Evolutionary conservation across 2,797 vertebrate genomes (phyloP).

Genomic region (Gouania willdenowi): DNA sequence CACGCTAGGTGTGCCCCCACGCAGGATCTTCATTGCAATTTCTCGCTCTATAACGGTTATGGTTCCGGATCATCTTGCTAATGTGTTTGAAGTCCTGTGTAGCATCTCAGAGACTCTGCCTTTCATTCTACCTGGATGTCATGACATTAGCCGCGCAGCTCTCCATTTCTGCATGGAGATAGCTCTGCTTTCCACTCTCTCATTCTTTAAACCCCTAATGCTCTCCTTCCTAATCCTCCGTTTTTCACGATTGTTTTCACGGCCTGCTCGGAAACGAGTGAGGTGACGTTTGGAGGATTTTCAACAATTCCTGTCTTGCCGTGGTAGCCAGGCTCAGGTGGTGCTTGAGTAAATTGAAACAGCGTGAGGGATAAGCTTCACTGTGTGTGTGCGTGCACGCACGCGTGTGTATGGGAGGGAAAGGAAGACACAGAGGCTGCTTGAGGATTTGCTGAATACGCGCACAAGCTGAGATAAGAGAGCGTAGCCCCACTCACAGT

Average conservation of each 20-base stretch:
- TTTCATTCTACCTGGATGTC: constrained; percentile 50
- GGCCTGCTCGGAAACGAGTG: constrained; percentile 59
- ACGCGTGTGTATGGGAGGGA: constrained; percentile 6
- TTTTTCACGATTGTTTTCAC: constrained; percentile 75
- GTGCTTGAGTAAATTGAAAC: constrained; percentile 79
- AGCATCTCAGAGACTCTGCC: constrained; percentile 25
- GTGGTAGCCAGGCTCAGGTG: constrained; percentile 72
- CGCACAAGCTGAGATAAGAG: constrained; percentile 65
- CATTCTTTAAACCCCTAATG: constrained; percentile 51
- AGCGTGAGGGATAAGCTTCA: constrained; percentile 68
- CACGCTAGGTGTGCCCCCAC: constrained; percentile 21
- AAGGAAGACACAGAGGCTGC: constrained; percentile 40
- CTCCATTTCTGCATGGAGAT: constrained; percentile 51
- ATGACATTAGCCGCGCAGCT: constrained; percentile 56
- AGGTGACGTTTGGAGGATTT: constrained; percentile 66
- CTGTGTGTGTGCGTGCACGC: constrained; percentile 17
- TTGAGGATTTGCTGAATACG: constrained; percentile 71
- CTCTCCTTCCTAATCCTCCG: constrained; percentile 65
- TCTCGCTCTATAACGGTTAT: constrained; percentile 10
- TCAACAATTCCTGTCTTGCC: constrained; percentile 67
- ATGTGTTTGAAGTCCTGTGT: constrained; percentile 46
- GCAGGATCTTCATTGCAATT: constrained; percentile 28
- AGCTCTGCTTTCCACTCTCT: constrained; percentile 33
- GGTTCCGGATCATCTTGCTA: constrained; percentile 21
- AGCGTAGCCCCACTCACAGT: constrained; percentile 56